Base-by-base conservation (phyloP, 2,888 invertebrate genomes). In the Acanthopleura granulata region DNA sequence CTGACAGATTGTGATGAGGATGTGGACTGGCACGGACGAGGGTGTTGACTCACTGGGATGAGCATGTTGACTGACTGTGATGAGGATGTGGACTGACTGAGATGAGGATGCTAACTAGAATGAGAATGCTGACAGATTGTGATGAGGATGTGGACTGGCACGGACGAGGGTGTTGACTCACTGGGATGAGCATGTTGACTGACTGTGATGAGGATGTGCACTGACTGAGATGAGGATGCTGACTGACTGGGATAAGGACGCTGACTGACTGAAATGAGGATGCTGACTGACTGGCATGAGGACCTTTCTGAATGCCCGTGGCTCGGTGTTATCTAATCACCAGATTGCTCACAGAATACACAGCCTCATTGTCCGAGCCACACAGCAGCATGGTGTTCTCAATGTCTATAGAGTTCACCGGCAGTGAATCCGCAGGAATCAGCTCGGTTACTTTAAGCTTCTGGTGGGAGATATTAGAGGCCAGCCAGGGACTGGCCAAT, bases 321-420 rank as follows among this genome's bases (percentile, higher is more conserved):
- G n/a, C 57, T 57, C 12, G 3, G 40, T 9, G 57, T 57, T 75
- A 81, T 66, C 74, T 74, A 40, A 87, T 78, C 16, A 78, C 80
- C n/a, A 87, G 85, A 50, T 88, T 79, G 49, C 80, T 79, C 77
- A 96, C 93, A 70, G 95, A 92, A 91, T 96, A 96, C 82, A 97
- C 91, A 40, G 97, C 96, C 92, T 97, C 97, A 89, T 95, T 95
- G 87, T 97, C 97, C 81, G 95, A 94, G 0, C 96, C 96, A 90
- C 95, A 96, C 49, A 97, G 90, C 72, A 97, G 92, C 80, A 93
- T 94, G 70, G 94, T 93, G 82, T 93, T 93, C 83, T 94, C 93
- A 74, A 96, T 93, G 91, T 97, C 95, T 72, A 97, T 91, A 30
- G 94, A 94, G 89, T 97, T 97, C 62, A 97, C 93, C 0, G 97